Conservation (phyloP, 2,113 vertebrate genomes). For the Tapirus terrestris region DNA sequence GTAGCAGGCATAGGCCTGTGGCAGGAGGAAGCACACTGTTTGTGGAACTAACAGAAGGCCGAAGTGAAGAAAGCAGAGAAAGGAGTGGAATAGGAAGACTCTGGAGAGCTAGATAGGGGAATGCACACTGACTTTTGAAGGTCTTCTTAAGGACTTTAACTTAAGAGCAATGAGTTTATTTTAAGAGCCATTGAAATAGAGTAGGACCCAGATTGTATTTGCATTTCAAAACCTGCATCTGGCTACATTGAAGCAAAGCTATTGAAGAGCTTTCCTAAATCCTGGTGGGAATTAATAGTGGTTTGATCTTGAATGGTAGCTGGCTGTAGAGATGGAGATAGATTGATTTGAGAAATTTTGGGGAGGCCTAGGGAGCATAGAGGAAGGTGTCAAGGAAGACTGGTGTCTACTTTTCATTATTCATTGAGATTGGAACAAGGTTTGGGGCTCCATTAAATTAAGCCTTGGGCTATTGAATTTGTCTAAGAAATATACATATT, state of each 20-base stretch:
- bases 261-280: background rate
- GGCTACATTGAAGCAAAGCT: background rate
- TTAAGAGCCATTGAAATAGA: background rate
- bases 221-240: constrained; percentile 44
- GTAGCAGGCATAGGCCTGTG: too few relatives aligned
- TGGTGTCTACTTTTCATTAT: background rate
- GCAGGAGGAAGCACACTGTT: background rate
- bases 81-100: background rate
- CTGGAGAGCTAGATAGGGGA: background rate
- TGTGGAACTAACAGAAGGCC: background rate
- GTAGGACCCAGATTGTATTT: background rate
- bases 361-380: background rate
- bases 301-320: background rate
- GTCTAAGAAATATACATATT: background rate
- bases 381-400: background rate
- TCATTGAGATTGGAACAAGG: background rate
- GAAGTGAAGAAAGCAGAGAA: background rate
- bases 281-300: background rate
- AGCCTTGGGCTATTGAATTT: background rate
- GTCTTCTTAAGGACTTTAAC: constrained; percentile 23
- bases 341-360: background rate
- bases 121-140: background rate
- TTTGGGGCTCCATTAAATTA: background rate
- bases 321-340: background rate
- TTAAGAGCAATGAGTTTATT: constrained; percentile 18